Percentiles rank a stretch among this genome's conserved stretches.
Evolutionary conservation across 2,113 vertebrate genomes (phyloP).

Genomic region (Arvicanthis niloticus): DNA sequence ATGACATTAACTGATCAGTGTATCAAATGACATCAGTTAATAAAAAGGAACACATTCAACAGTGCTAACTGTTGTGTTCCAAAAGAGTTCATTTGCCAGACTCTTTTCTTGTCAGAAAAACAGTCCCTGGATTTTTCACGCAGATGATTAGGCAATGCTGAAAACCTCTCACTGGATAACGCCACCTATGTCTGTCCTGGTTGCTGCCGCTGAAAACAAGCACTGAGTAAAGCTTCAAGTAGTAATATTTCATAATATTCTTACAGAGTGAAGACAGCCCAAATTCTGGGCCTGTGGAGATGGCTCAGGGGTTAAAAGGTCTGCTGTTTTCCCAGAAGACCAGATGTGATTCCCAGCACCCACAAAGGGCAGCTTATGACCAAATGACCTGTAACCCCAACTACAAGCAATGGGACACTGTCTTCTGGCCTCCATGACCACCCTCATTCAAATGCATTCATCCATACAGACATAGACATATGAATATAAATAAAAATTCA

Average conservation of each 20-base stretch:
- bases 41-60: background rate
- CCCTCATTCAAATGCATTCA: background rate
- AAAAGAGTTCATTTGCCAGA: background rate
- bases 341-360: background rate
- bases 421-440: background rate
- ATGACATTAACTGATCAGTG: background rate
- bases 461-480: background rate
- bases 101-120: slow-evolving; percentile 5
- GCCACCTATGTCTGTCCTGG: background rate
- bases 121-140: background rate
- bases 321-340: background rate
- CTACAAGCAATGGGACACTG: background rate
- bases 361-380: background rate
- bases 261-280: background rate
- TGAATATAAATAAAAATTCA: background rate
- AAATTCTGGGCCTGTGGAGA: background rate
- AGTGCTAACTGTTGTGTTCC: background rate
- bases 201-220: background rate
- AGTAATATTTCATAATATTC: background rate
- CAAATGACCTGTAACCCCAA: background rate
- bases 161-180: background rate
- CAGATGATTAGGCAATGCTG: background rate
- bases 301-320: background rate
- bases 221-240: background rate
- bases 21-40: background rate